These are phyloP conservation scores for Eubasilissa splendida DNA, from an alignment of 2,888 invertebrate species.

Conservation along the genomic window DNA sequence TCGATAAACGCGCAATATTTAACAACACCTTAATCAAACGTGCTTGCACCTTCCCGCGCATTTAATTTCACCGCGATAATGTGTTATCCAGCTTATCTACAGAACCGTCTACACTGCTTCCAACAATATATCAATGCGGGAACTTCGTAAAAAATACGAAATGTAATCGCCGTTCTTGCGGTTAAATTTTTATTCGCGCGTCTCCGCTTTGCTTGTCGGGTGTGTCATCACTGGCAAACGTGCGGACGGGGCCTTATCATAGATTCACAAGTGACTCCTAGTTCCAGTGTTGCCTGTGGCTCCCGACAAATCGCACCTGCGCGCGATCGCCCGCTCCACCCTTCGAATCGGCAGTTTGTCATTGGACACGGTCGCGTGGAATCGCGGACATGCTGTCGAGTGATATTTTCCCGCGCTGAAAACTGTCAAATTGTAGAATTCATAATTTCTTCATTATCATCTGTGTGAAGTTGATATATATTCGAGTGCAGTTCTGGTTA, in stretches of 20 bases:
- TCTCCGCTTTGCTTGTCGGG: background rate
- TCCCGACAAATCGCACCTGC: constrained; percentile 11
- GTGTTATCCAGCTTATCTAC: background rate
- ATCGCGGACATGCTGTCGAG: constrained; percentile 1
- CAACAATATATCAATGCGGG: background rate
- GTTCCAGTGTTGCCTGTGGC: constrained; percentile 15
- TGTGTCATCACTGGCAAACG: background rate
- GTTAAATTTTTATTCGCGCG: background rate
- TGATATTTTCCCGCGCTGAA: background rate
- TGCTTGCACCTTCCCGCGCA: background rate
- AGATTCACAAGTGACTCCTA: constrained; percentile 2
- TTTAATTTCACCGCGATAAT: constrained; percentile 11
- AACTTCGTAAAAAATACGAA: background rate
- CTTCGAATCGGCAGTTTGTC: background rate
- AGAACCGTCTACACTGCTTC: background rate
- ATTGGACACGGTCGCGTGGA: constrained; percentile 3
- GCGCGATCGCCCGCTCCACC: background rate
- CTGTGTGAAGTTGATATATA: background rate
- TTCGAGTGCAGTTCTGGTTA: background rate
- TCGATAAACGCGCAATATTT: background rate
- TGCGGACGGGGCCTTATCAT: constrained; percentile 18
- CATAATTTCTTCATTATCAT: background rate
- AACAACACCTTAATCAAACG: background rate
- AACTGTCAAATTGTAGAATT: background rate
- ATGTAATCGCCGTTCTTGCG: background rate